Percentiles rank a stretch among this genome's conserved stretches.
phyloP scores from a whole-genome alignment of 2,113 vertebrate genomes.

The Scartelaos histophorus region DNA sequence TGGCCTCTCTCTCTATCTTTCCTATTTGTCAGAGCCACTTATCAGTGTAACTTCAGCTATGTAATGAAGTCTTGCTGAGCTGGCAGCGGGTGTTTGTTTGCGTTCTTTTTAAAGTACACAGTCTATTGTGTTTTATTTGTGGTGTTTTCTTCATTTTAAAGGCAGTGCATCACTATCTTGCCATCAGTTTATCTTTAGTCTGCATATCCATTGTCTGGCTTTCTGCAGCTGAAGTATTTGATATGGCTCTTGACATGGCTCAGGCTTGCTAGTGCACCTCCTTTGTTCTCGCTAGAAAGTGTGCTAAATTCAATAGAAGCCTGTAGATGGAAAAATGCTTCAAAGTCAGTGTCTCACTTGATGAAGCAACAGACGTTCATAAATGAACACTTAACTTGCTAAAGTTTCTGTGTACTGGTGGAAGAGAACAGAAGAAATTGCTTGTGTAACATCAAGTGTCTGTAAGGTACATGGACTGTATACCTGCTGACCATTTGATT shows the following conservation, averaged over 20 bases:
- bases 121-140: slow-evolving; percentile 65
- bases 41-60: slow-evolving; percentile 58
- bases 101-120: slow-evolving; percentile 46
- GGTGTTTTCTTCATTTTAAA: slow-evolving; percentile 55
- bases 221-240: slow-evolving; percentile 61
- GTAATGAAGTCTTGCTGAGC: slow-evolving; percentile 52
- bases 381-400: slow-evolving; percentile 48
- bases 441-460: slow-evolving; percentile 22
- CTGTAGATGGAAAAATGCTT: slow-evolving; percentile 66
- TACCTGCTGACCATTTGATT: too few relatives aligned
- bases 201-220: slow-evolving; percentile 52
- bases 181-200: slow-evolving; percentile 61
- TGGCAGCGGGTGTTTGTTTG: slow-evolving; percentile 51
- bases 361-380: slow-evolving; percentile 48
- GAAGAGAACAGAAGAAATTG: slow-evolving; percentile 42
- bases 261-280: slow-evolving; percentile 53
- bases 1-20: slow-evolving; percentile 38
- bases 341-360: slow-evolving; percentile 59
- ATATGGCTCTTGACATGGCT: slow-evolving; percentile 67
- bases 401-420: slow-evolving; percentile 28
- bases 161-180: slow-evolving; percentile 59
- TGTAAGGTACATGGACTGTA: too few relatives aligned
- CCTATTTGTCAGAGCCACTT: slow-evolving; percentile 58
- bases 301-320: slow-evolving; percentile 66
- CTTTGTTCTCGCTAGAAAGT: slow-evolving; percentile 70